These are phyloP conservation scores for Drosophila colorata DNA, from an alignment of 2,888 invertebrate species.

Conservation along the genomic window DNA sequence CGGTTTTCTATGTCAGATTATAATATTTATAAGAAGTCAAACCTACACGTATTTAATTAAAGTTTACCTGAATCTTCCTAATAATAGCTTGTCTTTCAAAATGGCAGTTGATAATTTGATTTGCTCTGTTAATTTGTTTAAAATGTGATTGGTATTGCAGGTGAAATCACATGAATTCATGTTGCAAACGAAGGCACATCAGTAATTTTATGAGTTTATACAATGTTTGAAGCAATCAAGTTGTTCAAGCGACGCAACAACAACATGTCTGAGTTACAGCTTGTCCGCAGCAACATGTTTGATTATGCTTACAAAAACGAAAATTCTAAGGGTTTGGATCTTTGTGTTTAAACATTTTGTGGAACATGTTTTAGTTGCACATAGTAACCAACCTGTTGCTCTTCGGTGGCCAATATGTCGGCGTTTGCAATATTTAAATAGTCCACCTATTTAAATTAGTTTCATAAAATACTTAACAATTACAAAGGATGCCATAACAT, in stretches of 20 bases:
- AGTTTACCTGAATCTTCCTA: too few relatives aligned
- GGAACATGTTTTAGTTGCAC: conserved; percentile 2
- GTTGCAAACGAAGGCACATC: too few relatives aligned
- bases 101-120: too few relatives aligned
- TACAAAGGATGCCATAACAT: background rate
- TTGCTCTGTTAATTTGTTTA: background rate
- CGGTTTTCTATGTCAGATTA: too few relatives aligned
- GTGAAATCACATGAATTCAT: too few relatives aligned
- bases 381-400: conserved; percentile 14
- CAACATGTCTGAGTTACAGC: conserved; percentile 5
- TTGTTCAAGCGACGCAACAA: background rate
- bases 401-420: conserved; percentile 7
- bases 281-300: conserved; percentile 29
- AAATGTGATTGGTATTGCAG: too few relatives aligned
- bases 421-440: background rate
- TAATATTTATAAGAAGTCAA: too few relatives aligned
- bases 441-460: too few relatives aligned
- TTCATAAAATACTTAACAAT: background rate
- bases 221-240: background rate
- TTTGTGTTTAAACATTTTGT: background rate
- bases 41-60: too few relatives aligned
- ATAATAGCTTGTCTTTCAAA: too few relatives aligned
- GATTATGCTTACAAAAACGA: background rate
- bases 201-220: background rate
- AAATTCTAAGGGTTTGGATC: background rate